Conservation (phyloP, 2,797 vertebrate genomes). For the Sebastes wilsoni region DNA sequence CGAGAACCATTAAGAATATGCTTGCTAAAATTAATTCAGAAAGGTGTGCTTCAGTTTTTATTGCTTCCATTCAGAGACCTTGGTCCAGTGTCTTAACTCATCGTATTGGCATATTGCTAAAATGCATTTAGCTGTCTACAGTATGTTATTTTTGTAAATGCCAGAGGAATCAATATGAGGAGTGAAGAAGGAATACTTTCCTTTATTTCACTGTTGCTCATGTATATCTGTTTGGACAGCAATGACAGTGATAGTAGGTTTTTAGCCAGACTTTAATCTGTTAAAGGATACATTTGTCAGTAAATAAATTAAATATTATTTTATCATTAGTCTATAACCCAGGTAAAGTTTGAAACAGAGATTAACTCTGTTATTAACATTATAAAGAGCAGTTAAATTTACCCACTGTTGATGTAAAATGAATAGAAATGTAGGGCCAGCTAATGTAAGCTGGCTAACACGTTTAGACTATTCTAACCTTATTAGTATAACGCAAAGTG, state of each 20-base stretch:
- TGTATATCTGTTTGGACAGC: not conserved
- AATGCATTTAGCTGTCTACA: slow-evolving; percentile 28
- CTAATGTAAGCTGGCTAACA: not conserved
- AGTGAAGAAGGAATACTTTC: not conserved
- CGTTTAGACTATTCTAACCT: slow-evolving; percentile 2
- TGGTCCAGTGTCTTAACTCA: slow-evolving; percentile 27
- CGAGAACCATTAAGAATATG: not conserved
- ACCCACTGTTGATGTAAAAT: slow-evolving; percentile 13
- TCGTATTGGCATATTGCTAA: slow-evolving; percentile 41
- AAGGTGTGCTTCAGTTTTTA: slow-evolving; percentile 57
- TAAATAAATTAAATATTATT: not conserved
- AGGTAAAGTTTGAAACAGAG: not conserved
- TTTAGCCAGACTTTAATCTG: not conserved
- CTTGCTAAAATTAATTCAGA: not conserved
- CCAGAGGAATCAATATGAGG: slow-evolving; percentile 4
- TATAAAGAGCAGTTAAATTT: slow-evolving; percentile 11
- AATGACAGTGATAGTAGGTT: not conserved
- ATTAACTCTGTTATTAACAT: not conserved
- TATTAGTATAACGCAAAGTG: slow-evolving; percentile 8
- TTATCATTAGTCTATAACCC: not conserved
- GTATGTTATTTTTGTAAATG: slow-evolving; percentile 23
- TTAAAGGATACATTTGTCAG: not conserved
- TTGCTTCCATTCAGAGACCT: slow-evolving; percentile 63
- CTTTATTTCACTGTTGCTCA: slow-evolving; percentile 1
- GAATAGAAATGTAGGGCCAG: not conserved